Evolutionary conservation across 2,113 vertebrate species (phyloP), one percentile per base, ranked within the genome.

Genomic region (Myanophis thanlyinensis): DNA sequence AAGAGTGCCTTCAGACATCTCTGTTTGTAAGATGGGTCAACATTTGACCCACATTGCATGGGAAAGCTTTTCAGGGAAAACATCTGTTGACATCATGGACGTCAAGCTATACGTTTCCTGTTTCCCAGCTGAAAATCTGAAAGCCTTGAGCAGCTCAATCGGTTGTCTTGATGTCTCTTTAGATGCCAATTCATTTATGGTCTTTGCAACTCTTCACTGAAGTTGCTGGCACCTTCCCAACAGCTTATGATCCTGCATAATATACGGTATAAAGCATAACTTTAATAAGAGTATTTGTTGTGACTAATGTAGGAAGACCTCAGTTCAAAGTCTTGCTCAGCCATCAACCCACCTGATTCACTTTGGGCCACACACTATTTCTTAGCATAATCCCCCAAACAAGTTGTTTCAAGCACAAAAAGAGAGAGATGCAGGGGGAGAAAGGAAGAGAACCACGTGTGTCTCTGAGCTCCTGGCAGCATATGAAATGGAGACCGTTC

Each of bases 1-100:
- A 94, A 92, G 96, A 93, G 67, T 3, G 51, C 87, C 96, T 93
- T 7, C 95, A 95, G 92, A 59, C 94, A 92, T 89, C 87, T 73
- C 62, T 48, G 20, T 35, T 80, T 89, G 91, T 88, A 89, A 89
- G 62, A 89, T 85, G 67, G 87, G 87, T 92, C 91, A 92, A 80
- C 87, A 40, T 92, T 92, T 89, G 87, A 89, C 87, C 87, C 30
- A 84, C 18, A 48, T 87, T 87, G 85, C 52, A 73, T 92, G 92
- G 52, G 46, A 89, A 92, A 92, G 44, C 44, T 85, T 53, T 56
- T 22, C 51, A 92, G 52, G 27, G 59, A n/a, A 92, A 92, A 51
- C 52, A 53, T 85, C 51, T 89, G 62, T 87, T 85, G 35, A 30
- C 88, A 89, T 85, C 52, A 84, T 56, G 22, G 44, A 85, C 25